These are phyloP conservation scores for Cacoxenus indagator DNA, from an alignment of 2,888 invertebrate species.

Conservation along the genomic window DNA sequence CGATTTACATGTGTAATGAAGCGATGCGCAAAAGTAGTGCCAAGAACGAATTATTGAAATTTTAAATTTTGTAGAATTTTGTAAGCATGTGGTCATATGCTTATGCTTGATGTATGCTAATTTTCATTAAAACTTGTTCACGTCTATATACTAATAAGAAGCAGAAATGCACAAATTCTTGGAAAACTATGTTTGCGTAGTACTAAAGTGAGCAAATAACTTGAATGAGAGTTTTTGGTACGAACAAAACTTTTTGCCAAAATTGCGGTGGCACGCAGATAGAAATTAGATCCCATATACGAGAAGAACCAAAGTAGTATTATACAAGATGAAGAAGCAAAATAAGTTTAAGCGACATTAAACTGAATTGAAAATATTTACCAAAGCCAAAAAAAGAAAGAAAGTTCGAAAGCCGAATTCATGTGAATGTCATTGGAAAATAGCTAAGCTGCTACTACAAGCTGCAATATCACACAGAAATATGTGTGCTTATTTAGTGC, in stretches of 20 bases:
- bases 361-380: slow-evolving; percentile 17
- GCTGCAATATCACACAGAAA: slow-evolving; percentile 17
- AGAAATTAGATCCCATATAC: not conserved
- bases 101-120: too few relatives aligned
- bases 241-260: not conserved
- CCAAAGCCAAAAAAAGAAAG: not conserved
- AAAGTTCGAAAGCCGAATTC: slow-evolving; percentile 11
- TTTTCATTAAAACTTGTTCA: too few relatives aligned
- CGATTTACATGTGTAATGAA: too few relatives aligned
- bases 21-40: too few relatives aligned
- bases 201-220: too few relatives aligned
- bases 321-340: not conserved
- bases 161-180: too few relatives aligned
- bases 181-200: too few relatives aligned
- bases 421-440: slow-evolving; percentile 22
- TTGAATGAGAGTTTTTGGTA: too few relatives aligned
- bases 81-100: too few relatives aligned
- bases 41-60: too few relatives aligned
- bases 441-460: slow-evolving; percentile 39
- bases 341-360: not conserved
- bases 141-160: too few relatives aligned
- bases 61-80: too few relatives aligned
- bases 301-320: not conserved
- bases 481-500: not conserved
- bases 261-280: not conserved